Evolutionary conservation across 2,113 vertebrate species (phyloP), one percentile per base, ranked within the genome.

Genomic region (Centrocercus urophasianus): DNA sequence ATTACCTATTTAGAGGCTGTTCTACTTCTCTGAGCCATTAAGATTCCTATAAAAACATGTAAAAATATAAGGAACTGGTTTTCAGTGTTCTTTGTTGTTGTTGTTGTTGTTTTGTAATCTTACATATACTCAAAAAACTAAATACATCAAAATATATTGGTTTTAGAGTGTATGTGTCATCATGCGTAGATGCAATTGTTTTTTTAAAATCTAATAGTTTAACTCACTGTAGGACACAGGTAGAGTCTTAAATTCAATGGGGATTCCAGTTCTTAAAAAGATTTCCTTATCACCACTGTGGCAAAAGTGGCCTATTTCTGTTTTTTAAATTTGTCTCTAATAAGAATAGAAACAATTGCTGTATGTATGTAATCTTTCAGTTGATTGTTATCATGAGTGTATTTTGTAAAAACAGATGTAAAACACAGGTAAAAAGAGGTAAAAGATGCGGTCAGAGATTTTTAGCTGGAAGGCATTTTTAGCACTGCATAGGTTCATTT

Each of bases 401-500:
- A 38, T 60, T 96, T 92, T 71, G 52, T 74, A 81, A 93, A 88
- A 32, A 92, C 38, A 50, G n/a, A 20, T 52, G 56, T 74, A 73
- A 86, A 92, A 82, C 66, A 42, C 61, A 36, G n/a, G 40, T 91
- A 82, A 59, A 96, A n/a, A 21, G 38, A 78, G 45, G 43, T 52
- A 78, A 54, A 80, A 66, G 38, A 32, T 74, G 19, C 66, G 86
- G 81, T 91, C 78, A 64, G 88, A 90, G 89, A 90, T 72, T 79
- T 43, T 86, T 93, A 85, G 64, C 92, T 96, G 34, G 45, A 83
- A 96, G 67, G 50, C 77, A 83, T 66, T 96, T 95, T 92, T 90
- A 95, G 47, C 81, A 42, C 66, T 95, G n/a, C 48, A 70, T 79
- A 77, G 75, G 38, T 96, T 96, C 84, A 79, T 94, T 94, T 95